Evolutionary conservation across 92 coral and sea anemone genomes (phyloP).

Genomic region (Meandrina meandrites): DNA sequence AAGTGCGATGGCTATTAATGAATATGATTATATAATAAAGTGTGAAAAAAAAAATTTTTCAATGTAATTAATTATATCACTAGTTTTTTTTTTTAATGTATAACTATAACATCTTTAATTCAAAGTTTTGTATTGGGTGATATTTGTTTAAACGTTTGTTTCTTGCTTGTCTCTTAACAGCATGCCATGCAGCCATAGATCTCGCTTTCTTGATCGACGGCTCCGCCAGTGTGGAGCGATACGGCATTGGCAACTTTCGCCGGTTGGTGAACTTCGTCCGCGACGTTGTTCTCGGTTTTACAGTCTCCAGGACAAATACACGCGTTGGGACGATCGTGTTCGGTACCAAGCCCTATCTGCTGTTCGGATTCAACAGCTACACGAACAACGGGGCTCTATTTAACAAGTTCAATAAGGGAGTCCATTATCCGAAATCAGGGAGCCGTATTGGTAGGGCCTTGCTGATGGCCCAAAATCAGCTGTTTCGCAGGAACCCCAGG

Average conservation of each 20-base stretch:
- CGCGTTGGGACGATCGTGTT: slow-evolving; percentile 71
- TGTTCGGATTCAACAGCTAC: slow-evolving; percentile 66
- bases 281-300: slow-evolving; percentile 73
- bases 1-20: too few relatives aligned
- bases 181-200: slow-evolving; percentile 79
- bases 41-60: too few relatives aligned
- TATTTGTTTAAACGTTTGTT: neutral
- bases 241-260: slow-evolving; percentile 87
- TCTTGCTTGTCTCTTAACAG: slow-evolving; percentile 36
- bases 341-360: slow-evolving; percentile 51
- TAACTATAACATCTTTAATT: too few relatives aligned
- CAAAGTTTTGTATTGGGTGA: too few relatives aligned
- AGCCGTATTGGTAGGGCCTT: slow-evolving; percentile 81
- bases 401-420: slow-evolving; percentile 50
- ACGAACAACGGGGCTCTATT: slow-evolving; percentile 67
- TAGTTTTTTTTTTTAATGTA: too few relatives aligned
- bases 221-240: slow-evolving; percentile 80
- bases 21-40: too few relatives aligned
- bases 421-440: slow-evolving; percentile 73
- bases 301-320: slow-evolving; percentile 69
- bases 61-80: too few relatives aligned
- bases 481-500: slow-evolving; percentile 49
- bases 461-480: slow-evolving; percentile 45
- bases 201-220: slow-evolving; percentile 86
- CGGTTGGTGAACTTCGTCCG: slow-evolving; percentile 75